These are phyloP conservation scores for Lagocephalus sceleratus DNA, from an alignment of 2,797 vertebrate genomes.

Conservation along the genomic window DNA sequence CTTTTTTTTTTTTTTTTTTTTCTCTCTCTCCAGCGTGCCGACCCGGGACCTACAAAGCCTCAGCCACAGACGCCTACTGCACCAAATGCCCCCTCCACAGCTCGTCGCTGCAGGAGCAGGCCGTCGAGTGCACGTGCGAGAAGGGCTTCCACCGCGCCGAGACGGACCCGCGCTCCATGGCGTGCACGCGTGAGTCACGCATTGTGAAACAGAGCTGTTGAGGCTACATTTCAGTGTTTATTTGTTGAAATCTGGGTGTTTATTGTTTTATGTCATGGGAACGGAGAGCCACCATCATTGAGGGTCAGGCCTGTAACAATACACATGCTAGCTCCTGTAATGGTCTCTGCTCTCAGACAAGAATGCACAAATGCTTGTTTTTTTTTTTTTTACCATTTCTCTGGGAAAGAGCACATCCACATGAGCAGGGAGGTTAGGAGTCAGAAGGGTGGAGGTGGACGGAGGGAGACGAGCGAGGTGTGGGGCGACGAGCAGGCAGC, in stretches of 20 bases:
- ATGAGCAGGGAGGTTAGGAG: too few species aligned
- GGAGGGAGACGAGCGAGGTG: conserved; percentile 12
- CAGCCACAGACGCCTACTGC: conserved; percentile 80
- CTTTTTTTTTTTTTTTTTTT: too few species aligned
- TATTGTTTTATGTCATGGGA: too few species aligned
- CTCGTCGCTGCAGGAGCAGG: conserved; percentile 75
- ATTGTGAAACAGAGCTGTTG: background rate
- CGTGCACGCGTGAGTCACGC: conserved; percentile 80
- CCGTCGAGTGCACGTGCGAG: conserved; percentile 78
- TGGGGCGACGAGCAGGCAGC: background rate
- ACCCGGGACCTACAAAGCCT: conserved; percentile 82
- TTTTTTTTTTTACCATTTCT: too few species aligned
- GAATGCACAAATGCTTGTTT: too few species aligned
- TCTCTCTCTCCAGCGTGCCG: conserved; percentile 71
- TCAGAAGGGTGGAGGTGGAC: conserved; percentile 14
- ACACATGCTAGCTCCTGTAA: too few species aligned
- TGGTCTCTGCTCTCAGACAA: too few species aligned
- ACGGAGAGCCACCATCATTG: too few species aligned
- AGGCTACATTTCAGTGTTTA: background rate
- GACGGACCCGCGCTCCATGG: conserved; percentile 77
- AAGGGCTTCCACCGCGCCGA: conserved; percentile 78
- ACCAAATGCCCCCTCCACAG: conserved; percentile 83
- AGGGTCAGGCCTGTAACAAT: too few species aligned
- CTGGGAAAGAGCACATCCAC: too few species aligned
- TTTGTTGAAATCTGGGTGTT: too few species aligned